Conservation (phyloP, 1,140 invertebrate species). For the Stegodyphus dumicola region DNA sequence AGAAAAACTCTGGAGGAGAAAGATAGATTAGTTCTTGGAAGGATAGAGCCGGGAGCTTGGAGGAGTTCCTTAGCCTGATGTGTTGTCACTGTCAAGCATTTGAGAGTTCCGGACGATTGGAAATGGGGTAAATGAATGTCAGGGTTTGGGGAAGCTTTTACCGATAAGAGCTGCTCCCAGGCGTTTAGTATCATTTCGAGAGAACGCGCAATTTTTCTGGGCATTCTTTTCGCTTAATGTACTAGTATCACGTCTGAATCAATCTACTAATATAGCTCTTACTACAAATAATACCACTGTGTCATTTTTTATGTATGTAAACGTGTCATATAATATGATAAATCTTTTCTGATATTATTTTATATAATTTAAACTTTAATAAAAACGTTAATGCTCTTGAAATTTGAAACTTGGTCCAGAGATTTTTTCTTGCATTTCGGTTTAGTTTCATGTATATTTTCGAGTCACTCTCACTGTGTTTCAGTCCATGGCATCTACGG, state of each 20-base stretch:
- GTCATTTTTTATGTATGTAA: too few relatives aligned
- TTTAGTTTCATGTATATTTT: too few relatives aligned
- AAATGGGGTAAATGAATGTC: conserved; percentile 37
- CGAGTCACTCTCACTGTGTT: too few relatives aligned
- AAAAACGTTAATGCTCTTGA: too few relatives aligned
- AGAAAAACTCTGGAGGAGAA: conserved; percentile 33
- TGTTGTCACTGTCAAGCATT: conserved; percentile 34
- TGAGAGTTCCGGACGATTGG: neutral
- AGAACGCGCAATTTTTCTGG: neutral
- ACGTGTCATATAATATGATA: too few relatives aligned
- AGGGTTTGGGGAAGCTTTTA: conserved; percentile 1
- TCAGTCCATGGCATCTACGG: too few relatives aligned
- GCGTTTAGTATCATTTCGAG: conserved; percentile 10
- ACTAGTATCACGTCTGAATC: neutral
- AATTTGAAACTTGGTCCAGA: too few relatives aligned
- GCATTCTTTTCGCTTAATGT: neutral
- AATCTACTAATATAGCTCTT: too few relatives aligned
- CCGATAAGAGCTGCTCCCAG: conserved; percentile 12
- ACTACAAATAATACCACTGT: too few relatives aligned
- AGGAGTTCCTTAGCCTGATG: conserved; percentile 9
- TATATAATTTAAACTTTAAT: too few relatives aligned
- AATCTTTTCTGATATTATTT: too few relatives aligned
- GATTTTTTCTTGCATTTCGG: too few relatives aligned
- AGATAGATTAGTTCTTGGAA: conserved; percentile 45
- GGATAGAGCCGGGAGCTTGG: neutral